phyloP scores from a whole-genome alignment of 2,888 invertebrate genomes.

The Drosophila phalerata region DNA sequence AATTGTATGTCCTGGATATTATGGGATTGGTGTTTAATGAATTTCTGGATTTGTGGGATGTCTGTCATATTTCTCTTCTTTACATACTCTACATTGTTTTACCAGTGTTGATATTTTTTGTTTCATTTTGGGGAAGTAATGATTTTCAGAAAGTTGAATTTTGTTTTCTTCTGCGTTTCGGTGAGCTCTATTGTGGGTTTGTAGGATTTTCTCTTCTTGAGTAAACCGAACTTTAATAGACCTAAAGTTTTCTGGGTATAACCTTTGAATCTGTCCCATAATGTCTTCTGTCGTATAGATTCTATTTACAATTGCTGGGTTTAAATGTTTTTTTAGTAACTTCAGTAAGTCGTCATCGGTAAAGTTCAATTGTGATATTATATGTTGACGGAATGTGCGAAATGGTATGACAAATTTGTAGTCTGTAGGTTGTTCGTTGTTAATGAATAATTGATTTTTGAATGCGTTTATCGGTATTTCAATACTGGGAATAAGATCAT shows the following conservation, averaged over 20 bases:
- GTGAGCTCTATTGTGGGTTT: conserved; percentile 40
- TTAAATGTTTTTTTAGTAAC: conserved; percentile 27
- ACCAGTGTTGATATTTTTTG: conserved; percentile 22
- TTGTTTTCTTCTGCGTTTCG: conserved; percentile 37
- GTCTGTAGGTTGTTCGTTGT: conserved; percentile 2
- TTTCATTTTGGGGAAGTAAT: conserved; percentile 38
- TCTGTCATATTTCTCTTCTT: conserved; percentile 43
- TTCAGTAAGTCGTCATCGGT: conserved; percentile 18
- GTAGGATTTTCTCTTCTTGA: conserved; percentile 12
- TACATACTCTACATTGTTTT: conserved; percentile 45
- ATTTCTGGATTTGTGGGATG: conserved; percentile 38
- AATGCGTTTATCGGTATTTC: conserved; percentile 1
- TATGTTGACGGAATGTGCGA: conserved; percentile 16
- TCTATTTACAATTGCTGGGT: conserved; percentile 30
- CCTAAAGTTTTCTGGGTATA: conserved; percentile 29
- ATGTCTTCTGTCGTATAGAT: conserved; percentile 23
- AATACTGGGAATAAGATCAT: background rate
- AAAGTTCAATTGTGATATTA: conserved; percentile 10
- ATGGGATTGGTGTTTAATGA: conserved; percentile 36
- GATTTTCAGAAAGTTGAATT: conserved; percentile 34
- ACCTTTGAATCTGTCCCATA: conserved; percentile 34
- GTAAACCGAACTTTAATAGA: conserved; percentile 8
- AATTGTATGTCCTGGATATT: conserved; percentile 41
- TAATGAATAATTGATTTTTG: conserved; percentile 6
- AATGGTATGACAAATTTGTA: conserved; percentile 14